phyloP scores from a whole-genome alignment of 1,140 invertebrate species.

The Procambarus clarkii region DNA sequence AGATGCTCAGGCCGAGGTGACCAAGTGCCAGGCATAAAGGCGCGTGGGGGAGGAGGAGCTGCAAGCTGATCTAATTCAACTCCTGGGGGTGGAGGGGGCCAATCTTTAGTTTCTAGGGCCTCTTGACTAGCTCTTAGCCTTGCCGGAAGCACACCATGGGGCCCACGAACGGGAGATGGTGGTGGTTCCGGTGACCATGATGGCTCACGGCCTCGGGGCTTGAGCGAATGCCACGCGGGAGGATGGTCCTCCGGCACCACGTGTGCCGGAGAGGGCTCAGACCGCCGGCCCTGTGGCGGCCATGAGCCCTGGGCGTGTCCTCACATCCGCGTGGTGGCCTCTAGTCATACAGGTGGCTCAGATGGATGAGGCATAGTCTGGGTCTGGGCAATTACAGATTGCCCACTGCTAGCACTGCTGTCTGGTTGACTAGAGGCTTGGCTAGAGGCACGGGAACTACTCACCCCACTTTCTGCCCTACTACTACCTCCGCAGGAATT shows the following conservation, averaged over 20 bases:
- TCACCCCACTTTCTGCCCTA: conserved; percentile 71
- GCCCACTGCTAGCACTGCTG: conserved; percentile 68
- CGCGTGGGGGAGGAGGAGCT: conserved; percentile 58
- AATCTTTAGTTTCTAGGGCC: conserved; percentile 69
- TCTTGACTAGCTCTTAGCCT: conserved; percentile 71
- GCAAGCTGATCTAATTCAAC: conserved; percentile 68
- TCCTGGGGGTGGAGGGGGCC: conserved; percentile 64
- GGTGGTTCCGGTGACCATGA: conserved; percentile 72
- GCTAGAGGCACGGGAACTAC: conserved; percentile 70
- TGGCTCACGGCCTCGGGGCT: conserved; percentile 62
- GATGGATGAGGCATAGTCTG: conserved; percentile 70
- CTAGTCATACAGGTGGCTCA: conserved; percentile 72
- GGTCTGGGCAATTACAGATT: conserved; percentile 70
- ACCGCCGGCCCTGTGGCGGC: conserved; percentile 68
- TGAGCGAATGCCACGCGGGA: conserved; percentile 60
- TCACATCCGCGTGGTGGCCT: conserved; percentile 72
- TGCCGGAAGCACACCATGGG: conserved; percentile 62
- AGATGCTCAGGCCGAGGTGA: conserved; percentile 72
- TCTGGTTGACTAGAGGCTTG: conserved; percentile 66
- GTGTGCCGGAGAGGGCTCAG: conserved; percentile 71
- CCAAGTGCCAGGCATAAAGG: conserved; percentile 70
- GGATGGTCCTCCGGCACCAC: conserved; percentile 66
- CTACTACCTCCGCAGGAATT: conserved; percentile 72
- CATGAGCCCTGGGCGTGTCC: conserved; percentile 72
- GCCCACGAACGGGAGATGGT: conserved; percentile 68